Evolutionary conservation across 1,140 invertebrate species (phyloP).

Genomic region (Lasioglossum baleicum): DNA sequence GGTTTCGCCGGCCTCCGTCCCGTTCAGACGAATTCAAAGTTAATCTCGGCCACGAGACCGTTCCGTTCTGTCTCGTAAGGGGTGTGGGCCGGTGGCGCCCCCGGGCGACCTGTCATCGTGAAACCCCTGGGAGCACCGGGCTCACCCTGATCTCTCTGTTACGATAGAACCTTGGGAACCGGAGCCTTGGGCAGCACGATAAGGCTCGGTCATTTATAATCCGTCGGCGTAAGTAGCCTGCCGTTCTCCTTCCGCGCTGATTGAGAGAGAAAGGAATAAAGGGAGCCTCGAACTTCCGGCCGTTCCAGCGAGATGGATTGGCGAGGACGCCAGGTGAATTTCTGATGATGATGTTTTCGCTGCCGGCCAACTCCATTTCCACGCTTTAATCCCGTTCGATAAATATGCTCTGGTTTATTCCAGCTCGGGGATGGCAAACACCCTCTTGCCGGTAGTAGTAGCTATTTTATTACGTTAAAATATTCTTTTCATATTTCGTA

Average conservation of each 20-base stretch:
- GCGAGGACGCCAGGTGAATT: conserved; percentile 38
- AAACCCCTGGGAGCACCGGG: conserved; percentile 67
- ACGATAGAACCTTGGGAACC: conserved; percentile 65
- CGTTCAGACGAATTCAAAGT: conserved; percentile 66
- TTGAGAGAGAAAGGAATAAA: conserved; percentile 54
- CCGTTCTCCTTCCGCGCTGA: conserved; percentile 52
- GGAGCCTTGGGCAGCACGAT: conserved; percentile 65
- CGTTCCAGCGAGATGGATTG: conserved; percentile 50
- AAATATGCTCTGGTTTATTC: neutral
- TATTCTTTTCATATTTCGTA: too few species aligned
- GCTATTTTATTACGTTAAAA: too few species aligned
- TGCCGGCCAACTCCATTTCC: neutral
- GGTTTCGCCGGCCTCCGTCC: conserved; percentile 11
- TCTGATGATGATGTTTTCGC: conserved; percentile 39
- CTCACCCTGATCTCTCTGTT: conserved; percentile 70
- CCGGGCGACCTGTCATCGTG: conserved; percentile 70
- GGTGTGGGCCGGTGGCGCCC: conserved; percentile 41
- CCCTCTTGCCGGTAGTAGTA: too few species aligned
- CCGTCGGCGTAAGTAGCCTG: conserved; percentile 65
- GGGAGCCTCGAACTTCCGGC: conserved; percentile 57
- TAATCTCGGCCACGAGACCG: conserved; percentile 65
- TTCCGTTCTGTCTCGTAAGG: conserved; percentile 17
- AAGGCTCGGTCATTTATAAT: conserved; percentile 74
- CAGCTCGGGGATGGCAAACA: too few species aligned
- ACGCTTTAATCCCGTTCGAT: neutral